A percentile compares a stretch with the other conserved stretches of the same genome.
phyloP scores from a whole-genome alignment of 2,888 invertebrate species.

The Marasmarcha lunaedactyla region DNA sequence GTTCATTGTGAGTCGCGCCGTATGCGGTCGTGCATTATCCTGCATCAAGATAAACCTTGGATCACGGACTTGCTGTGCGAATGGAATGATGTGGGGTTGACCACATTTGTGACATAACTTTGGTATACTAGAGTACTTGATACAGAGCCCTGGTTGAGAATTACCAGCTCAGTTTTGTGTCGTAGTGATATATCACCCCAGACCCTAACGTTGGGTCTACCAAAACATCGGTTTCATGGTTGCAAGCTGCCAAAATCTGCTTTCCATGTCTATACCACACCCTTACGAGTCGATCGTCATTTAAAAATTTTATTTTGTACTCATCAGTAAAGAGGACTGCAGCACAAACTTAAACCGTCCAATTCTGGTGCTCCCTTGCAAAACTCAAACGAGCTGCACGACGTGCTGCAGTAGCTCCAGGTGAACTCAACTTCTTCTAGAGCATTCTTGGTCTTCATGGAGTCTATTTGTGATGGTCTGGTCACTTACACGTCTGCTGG shows the following conservation, averaged over 20 bases:
- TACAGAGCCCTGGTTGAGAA: neutral
- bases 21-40: slow-evolving; percentile 10
- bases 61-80: slow-evolving; percentile 1
- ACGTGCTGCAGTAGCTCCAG: slow-evolving; percentile 1
- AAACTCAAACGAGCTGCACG: neutral
- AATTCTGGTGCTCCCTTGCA: neutral
- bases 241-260: slow-evolving; percentile 7
- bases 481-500: neutral
- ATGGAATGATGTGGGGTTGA: neutral
- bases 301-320: slow-evolving; percentile 1
- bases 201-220: slow-evolving; percentile 9
- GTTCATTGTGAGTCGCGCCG: slow-evolving; percentile 6
- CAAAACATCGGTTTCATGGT: slow-evolving; percentile 6
- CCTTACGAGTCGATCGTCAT: neutral
- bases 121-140: too few relatives aligned
- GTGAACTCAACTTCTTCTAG: neutral
- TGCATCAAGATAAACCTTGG: slow-evolving; percentile 7
- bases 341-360: neutral
- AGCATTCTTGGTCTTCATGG: slow-evolving; percentile 2
- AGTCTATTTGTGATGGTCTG: slow-evolving; percentile 1
- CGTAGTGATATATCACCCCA: slow-evolving; percentile 11
- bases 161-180: too few relatives aligned
- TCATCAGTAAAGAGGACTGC: slow-evolving; percentile 2
- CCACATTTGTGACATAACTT: neutral
- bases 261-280: slow-evolving; percentile 5